Evolutionary conservation across 2,888 invertebrate species (phyloP), one percentile per base, ranked within the genome.

Genomic region (Melanchra persicariae): DNA sequence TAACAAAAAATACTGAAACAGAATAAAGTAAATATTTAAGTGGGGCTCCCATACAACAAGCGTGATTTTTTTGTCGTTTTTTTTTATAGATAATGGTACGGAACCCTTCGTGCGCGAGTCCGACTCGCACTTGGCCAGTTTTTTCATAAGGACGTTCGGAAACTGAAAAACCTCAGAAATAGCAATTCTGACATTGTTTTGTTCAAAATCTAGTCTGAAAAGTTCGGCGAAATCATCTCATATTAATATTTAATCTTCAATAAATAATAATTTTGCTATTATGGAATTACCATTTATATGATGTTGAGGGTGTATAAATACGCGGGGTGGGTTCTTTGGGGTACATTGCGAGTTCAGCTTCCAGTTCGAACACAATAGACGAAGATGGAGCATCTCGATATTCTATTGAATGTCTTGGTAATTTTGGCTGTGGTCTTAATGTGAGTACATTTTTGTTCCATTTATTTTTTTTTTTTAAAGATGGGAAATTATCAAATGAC

Each of bases 191-290:
- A 37, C n/a, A 40, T 24, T 55, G n/a, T 63, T 40, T 40, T 58
- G 15, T 17, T 40, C 37, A 24, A 51, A 22, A 34, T 34, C 51
- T n/a, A 10, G 17, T 17, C 10, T n/a, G n/a, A n/a, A n/a, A 7
- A 43, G 37, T 10, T 37, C 8, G n/a, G 47, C 15, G 45, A 63
- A 47, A 47, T 24, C 34, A 24, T 26, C 12, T 17, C 49, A 37
- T 12, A 71, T 70, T 34, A 49, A 70, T 70, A 71, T 70, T 43
- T 34, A 43, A 10, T 66, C 3, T 52, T 22, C 40, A 19, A 58
- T 72, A 49, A 49, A 74, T 59, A 75, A 60, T 61, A 43, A 73
- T 43, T 45, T 9, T 24, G 2, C 45, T 45, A 70, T 70, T 37
- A 70, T 2, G 1, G n/a, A 9, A 69, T 70, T 22, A 70, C 1